These are phyloP conservation scores for Drosophila sp. DNA, from an alignment of 1,140 invertebrate species.

Conservation along the genomic window DNA sequence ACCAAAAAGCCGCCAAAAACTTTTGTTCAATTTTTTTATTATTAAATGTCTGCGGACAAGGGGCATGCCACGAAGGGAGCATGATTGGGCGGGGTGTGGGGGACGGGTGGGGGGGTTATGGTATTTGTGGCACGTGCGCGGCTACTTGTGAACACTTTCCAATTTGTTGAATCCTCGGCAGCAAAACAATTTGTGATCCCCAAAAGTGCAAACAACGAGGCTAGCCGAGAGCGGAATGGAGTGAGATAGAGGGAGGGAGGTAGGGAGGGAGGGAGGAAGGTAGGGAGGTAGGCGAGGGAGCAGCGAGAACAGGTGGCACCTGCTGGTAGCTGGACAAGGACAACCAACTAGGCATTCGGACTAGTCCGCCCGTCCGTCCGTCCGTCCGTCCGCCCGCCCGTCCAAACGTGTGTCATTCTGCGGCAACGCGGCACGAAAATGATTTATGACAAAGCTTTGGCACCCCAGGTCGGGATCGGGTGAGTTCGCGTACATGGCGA, in stretches of 20 bases:
- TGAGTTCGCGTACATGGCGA: neutral
- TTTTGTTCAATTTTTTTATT: slow-evolving; percentile 68
- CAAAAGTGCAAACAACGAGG: slow-evolving; percentile 66
- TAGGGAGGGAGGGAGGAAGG: neutral
- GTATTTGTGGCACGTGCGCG: slow-evolving; percentile 60
- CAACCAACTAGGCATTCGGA: no score
- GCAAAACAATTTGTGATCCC: slow-evolving; percentile 78
- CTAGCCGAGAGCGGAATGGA: neutral
- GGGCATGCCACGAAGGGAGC: no score
- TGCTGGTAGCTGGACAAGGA: slow-evolving; percentile 33
- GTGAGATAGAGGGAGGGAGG: no score
- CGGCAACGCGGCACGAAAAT: slow-evolving; percentile 75
- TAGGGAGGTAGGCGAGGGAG: neutral
- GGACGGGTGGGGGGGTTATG: neutral
- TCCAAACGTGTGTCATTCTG: slow-evolving; percentile 76
- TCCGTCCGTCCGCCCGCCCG: slow-evolving; percentile 5
- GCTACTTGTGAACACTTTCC: slow-evolving; percentile 75
- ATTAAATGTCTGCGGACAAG: slow-evolving; percentile 69
- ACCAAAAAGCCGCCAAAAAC: slow-evolving; percentile 52
- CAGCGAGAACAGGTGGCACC: slow-evolving; percentile 39
- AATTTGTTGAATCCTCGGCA: slow-evolving; percentile 75
- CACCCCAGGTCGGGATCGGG: slow-evolving; percentile 12
- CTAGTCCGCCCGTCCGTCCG: neutral
- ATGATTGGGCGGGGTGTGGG: neutral
- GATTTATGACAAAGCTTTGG: slow-evolving; percentile 71